A percentile compares a stretch with the other conserved stretches of the same genome.
Conservation (phyloP, 2,797 vertebrate species). For the Parambassis ranga region DNA sequence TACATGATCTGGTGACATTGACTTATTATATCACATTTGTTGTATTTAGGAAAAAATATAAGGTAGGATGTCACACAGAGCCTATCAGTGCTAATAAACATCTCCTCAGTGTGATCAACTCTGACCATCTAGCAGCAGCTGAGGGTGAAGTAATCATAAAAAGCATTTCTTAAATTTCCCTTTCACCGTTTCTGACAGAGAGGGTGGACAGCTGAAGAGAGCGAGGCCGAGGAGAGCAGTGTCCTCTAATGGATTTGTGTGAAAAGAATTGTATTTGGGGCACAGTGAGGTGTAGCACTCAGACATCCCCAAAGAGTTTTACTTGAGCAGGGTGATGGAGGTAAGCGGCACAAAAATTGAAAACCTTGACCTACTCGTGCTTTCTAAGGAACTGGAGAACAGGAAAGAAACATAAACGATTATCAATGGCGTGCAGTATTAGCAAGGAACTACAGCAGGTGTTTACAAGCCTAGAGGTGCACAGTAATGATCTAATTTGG, state of each 20-base stretch:
- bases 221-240: constrained; percentile 15
- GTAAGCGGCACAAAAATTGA: constrained; percentile 37
- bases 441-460: too few relatives aligned
- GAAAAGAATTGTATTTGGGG: constrained; percentile 60
- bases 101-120: too few relatives aligned
- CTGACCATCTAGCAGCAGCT: not conserved
- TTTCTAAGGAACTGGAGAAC: constrained; percentile 18
- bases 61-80: too few relatives aligned
- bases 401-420: constrained; percentile 30
- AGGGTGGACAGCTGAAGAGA: constrained; percentile 2
- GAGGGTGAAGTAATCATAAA: not conserved
- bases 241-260: constrained; percentile 54
- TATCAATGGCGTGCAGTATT: constrained; percentile 41
- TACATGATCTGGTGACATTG: too few relatives aligned
- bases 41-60: too few relatives aligned
- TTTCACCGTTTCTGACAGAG: constrained; percentile 10
- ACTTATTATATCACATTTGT: too few relatives aligned
- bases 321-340: constrained; percentile 14
- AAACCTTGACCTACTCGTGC: constrained; percentile 52
- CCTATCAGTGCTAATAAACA: too few relatives aligned
- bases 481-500: too few relatives aligned
- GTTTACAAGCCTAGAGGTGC: too few relatives aligned
- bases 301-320: constrained; percentile 48
- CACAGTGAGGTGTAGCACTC: constrained; percentile 47
- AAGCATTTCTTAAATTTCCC: constrained; percentile 30